Evolutionary conservation across 2,888 invertebrate species (phyloP).

Genomic region (Apotomis betuletana): DNA sequence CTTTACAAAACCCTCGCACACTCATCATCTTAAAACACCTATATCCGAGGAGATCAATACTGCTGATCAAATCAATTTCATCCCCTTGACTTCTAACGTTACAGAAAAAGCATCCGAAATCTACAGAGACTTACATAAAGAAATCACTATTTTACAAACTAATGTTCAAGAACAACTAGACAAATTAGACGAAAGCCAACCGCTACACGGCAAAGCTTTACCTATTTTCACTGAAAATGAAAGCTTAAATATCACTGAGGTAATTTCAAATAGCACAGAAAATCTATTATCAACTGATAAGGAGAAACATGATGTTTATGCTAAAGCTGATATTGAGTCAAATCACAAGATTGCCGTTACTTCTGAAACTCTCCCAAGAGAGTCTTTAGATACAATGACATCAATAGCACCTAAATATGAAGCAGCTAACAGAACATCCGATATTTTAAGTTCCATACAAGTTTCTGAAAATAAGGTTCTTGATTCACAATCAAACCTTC

Average conservation of each 20-base stretch:
- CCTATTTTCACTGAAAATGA: conserved; percentile 81
- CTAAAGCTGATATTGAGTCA: conserved; percentile 77
- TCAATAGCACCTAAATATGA: conserved; percentile 56
- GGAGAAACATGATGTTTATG: conserved; percentile 72
- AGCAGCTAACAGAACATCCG: conserved; percentile 66
- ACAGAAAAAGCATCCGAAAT: conserved; percentile 59
- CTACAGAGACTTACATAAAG: conserved; percentile 68
- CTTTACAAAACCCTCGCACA: conserved; percentile 57
- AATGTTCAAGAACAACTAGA: conserved; percentile 79
- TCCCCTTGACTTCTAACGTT: conserved; percentile 50
- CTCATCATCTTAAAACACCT: conserved; percentile 72
- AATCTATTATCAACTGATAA: conserved; percentile 66
- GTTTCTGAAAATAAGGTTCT: conserved; percentile 70
- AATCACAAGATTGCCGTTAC: conserved; percentile 80
- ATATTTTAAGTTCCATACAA: conserved; percentile 62
- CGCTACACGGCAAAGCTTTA: conserved; percentile 79
- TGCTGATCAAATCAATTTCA: conserved; percentile 66
- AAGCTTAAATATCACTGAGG: conserved; percentile 85
- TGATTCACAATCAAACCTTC: conserved; percentile 71
- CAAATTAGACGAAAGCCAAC: conserved; percentile 81
- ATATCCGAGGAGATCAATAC: conserved; percentile 75
- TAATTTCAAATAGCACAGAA: conserved; percentile 79
- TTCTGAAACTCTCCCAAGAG: conserved; percentile 73
- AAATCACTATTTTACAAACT: conserved; percentile 69
- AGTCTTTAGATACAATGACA: conserved; percentile 60